phyloP scores from a whole-genome alignment of 2,113 vertebrate genomes.

The Prolemur simus region DNA sequence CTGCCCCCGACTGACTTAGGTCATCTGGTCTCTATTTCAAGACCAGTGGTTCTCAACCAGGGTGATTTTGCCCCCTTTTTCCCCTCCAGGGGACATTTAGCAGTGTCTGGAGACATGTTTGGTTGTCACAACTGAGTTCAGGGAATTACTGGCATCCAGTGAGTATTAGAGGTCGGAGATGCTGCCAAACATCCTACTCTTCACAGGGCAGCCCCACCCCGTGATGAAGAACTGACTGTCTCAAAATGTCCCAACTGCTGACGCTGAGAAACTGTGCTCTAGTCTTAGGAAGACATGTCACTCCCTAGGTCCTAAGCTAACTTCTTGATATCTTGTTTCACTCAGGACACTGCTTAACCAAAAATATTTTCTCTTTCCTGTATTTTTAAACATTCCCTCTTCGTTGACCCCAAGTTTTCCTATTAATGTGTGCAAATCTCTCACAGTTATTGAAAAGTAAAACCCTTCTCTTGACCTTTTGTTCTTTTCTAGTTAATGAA shows the following conservation, averaged over 20 bases:
- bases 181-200: accelerated
- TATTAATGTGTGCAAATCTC: not conserved
- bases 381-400: not conserved
- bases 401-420: not conserved
- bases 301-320: not conserved
- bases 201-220: too few species aligned
- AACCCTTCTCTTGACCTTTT: not conserved
- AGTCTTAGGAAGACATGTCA: not conserved
- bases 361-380: not conserved
- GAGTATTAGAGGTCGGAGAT: not conserved
- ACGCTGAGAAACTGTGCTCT: not conserved
- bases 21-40: too few species aligned
- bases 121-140: not conserved
- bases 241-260: not conserved
- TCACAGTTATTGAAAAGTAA: not conserved
- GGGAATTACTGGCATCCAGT: not conserved
- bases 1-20: too few species aligned
- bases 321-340: not conserved
- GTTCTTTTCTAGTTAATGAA: not conserved
- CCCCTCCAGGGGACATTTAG: not conserved
- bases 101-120: not conserved
- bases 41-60: not conserved
- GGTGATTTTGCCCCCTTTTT: not conserved
- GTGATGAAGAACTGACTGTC: not conserved
- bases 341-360: not conserved